phyloP scores from a whole-genome alignment of 2,888 invertebrate species.

The Branchellion lobata region DNA sequence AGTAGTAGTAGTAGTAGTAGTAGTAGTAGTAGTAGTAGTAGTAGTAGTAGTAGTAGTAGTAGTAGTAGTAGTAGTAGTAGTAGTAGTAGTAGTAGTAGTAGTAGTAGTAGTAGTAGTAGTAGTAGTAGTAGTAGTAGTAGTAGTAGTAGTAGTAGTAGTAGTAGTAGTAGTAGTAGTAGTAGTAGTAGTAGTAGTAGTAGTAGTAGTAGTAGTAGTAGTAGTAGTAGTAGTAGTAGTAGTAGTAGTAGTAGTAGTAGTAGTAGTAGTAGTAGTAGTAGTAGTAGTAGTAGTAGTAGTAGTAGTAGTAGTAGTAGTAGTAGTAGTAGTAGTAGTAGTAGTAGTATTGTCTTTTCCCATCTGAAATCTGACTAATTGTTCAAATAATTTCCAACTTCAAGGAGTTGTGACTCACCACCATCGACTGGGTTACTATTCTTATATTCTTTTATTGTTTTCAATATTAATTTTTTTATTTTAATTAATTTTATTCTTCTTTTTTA shows the following conservation, averaged over 20 bases:
- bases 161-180: slow-evolving; percentile 43
- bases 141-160: slow-evolving; percentile 42
- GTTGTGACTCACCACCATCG: neutral
- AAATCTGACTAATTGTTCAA: no score
- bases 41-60: slow-evolving; percentile 28
- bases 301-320: slow-evolving; percentile 43
- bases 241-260: slow-evolving; percentile 41
- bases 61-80: slow-evolving; percentile 19
- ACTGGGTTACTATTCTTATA: neutral
- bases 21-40: slow-evolving; percentile 27
- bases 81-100: slow-evolving; percentile 15
- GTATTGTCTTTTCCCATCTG: no score
- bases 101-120: slow-evolving; percentile 30
- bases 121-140: slow-evolving; percentile 30
- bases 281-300: slow-evolving; percentile 43
- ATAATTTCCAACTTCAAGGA: no score
- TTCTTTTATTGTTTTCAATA: no score
- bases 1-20: slow-evolving; percentile 19
- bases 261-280: slow-evolving; percentile 43
- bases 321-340: slow-evolving; percentile 43
- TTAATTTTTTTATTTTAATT: no score
- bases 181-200: slow-evolving; percentile 44
- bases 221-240: slow-evolving; percentile 43
- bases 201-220: slow-evolving; percentile 42
- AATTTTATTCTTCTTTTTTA: no score